phyloP scores from a whole-genome alignment of 2,888 invertebrate species.

The Tillus elongatus region DNA sequence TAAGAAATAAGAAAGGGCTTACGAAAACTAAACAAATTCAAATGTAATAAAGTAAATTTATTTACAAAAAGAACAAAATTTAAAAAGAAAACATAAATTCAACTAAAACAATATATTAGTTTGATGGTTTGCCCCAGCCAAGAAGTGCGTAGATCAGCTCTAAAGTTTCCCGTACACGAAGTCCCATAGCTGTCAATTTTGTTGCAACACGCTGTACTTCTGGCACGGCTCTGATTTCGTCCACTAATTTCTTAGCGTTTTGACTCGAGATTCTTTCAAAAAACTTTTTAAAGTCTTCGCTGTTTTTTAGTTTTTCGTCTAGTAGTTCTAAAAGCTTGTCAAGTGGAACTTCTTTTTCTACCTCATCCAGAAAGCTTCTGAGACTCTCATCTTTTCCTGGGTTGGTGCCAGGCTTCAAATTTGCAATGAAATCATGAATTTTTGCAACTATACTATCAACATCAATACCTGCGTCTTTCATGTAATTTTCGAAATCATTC shows the following conservation, averaged over 20 bases:
- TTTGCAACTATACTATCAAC: slow-evolving; percentile 17
- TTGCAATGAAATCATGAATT: slow-evolving; percentile 19
- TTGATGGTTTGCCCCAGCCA: slow-evolving; percentile 23
- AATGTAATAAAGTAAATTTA: no score
- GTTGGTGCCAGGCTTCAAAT: slow-evolving; percentile 10
- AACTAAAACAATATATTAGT: background rate
- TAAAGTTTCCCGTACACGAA: slow-evolving; percentile 20
- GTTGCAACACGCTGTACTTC: slow-evolving; percentile 21
- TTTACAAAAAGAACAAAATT: no score
- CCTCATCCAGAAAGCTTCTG: slow-evolving; percentile 16
- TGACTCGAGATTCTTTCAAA: slow-evolving; percentile 19
- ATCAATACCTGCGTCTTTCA: slow-evolving; percentile 22
- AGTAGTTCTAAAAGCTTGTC: slow-evolving; percentile 17
- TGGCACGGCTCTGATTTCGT: slow-evolving; percentile 21
- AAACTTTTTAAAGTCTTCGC: slow-evolving; percentile 23
- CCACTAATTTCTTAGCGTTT: slow-evolving; percentile 20
- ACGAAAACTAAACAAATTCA: no score
- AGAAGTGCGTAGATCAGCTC: slow-evolving; percentile 20
- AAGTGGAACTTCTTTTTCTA: slow-evolving; percentile 12
- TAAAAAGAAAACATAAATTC: slow-evolving; percentile 3
- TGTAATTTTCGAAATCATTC: slow-evolving; percentile 19
- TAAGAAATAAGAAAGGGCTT: no score
- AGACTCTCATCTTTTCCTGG: slow-evolving; percentile 12
- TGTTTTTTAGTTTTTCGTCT: slow-evolving; percentile 20
- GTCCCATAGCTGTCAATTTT: slow-evolving; percentile 20